These are phyloP conservation scores for Phoxinus phoxinus DNA, from an alignment of 2,113 vertebrate genomes.

Conservation along the genomic window DNA sequence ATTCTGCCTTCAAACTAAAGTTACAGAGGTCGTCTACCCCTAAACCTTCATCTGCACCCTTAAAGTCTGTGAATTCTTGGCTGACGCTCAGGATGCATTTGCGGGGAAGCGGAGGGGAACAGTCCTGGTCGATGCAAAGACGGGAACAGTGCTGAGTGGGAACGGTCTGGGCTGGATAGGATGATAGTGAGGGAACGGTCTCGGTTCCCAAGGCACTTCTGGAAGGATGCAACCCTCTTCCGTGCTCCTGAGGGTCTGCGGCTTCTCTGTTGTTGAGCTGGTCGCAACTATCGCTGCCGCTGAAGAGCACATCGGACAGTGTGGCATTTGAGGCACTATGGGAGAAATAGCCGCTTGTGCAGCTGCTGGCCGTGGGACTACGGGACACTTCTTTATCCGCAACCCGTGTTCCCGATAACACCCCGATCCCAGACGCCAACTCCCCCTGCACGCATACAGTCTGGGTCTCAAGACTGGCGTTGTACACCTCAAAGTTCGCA, in stretches of 20 bases:
- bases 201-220: slow-evolving; percentile 76
- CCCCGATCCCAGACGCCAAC: slow-evolving; percentile 71
- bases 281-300: slow-evolving; percentile 90
- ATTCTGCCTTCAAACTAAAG: slow-evolving; percentile 44
- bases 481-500: slow-evolving; percentile 97
- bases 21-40: slow-evolving; percentile 78
- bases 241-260: slow-evolving; percentile 70
- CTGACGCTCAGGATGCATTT: slow-evolving; percentile 67
- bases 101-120: slow-evolving; percentile 41
- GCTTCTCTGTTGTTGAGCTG: slow-evolving; percentile 82
- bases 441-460: slow-evolving; percentile 74
- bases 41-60: slow-evolving; percentile 83
- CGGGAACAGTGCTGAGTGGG: slow-evolving; percentile 29
- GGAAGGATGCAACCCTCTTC: slow-evolving; percentile 66
- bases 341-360: slow-evolving; percentile 97
- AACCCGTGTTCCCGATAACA: slow-evolving; percentile 73
- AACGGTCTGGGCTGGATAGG: slow-evolving; percentile 18
- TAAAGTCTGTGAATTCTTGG: slow-evolving; percentile 92
- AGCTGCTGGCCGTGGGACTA: slow-evolving; percentile 95
- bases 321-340: slow-evolving; percentile 96
- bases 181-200: neutral
- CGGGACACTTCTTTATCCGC: slow-evolving; percentile 86
- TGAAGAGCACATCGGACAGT: slow-evolving; percentile 89
- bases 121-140: slow-evolving; percentile 9
- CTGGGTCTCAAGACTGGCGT: slow-evolving; percentile 87